These are phyloP conservation scores for Psephotus haematonotus DNA, from an alignment of 2,113 vertebrate genomes.

Conservation along the genomic window DNA sequence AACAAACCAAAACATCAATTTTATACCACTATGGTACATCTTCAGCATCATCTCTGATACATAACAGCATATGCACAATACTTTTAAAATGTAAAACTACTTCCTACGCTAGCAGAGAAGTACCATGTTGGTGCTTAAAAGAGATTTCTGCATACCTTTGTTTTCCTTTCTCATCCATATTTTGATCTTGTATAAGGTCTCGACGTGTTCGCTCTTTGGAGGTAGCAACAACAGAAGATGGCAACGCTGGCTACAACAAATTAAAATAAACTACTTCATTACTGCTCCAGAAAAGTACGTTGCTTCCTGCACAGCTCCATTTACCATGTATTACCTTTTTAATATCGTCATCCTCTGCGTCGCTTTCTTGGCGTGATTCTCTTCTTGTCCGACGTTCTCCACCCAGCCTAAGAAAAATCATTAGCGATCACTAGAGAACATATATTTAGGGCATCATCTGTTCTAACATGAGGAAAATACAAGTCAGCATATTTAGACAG, in stretches of 20 bases:
- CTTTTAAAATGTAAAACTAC: not conserved
- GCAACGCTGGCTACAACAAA: constrained; percentile 89
- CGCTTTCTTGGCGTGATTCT: constrained; percentile 97
- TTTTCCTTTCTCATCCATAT: constrained; percentile 97
- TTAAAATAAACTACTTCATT: not conserved
- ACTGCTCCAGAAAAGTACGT: not conserved
- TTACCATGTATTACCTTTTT: constrained; percentile 84
- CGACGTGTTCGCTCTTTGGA: constrained; percentile 98
- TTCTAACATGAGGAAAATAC: not conserved
- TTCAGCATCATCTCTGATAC: not conserved
- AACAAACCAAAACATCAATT: not conserved
- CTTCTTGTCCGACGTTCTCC: constrained; percentile 95
- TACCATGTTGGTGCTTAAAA: accelerated
- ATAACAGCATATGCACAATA: not conserved
- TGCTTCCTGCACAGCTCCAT: not conserved
- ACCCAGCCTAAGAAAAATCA: constrained; percentile 83
- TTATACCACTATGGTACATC: not conserved
- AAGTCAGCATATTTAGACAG: not conserved
- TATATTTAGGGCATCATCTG: not conserved
- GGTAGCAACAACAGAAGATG: constrained; percentile 99
- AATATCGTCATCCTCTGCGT: constrained; percentile 97
- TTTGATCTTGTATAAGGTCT: constrained; percentile 99
- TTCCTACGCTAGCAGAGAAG: not conserved
- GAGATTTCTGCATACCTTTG: constrained; percentile 82
- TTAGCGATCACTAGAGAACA: not conserved